Evolutionary conservation across 2,888 invertebrate genomes (phyloP).

Genomic region (Tiphia femorata): DNA sequence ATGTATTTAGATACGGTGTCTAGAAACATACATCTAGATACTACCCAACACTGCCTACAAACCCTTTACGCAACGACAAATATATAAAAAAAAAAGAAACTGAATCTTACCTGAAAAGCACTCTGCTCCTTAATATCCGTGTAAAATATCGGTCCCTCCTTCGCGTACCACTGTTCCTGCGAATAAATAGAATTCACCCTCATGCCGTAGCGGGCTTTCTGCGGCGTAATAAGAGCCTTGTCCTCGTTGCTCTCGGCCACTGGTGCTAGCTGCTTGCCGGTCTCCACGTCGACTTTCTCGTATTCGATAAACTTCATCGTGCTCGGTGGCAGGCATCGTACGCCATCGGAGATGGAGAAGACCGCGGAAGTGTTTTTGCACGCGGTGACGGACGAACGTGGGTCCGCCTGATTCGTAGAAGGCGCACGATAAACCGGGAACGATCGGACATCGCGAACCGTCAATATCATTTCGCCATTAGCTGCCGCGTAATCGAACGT

Average conservation of each 20-base stretch:
- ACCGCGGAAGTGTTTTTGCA: slow-evolving; percentile 19
- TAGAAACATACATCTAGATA: no score
- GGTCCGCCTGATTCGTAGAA: slow-evolving; percentile 15
- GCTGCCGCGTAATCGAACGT: no score
- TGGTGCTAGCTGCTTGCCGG: no score
- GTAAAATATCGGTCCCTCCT: slow-evolving; percentile 57
- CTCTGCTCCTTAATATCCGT: slow-evolving; percentile 57
- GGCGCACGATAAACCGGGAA: slow-evolving; percentile 35
- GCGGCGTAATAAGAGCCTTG: slow-evolving; percentile 49
- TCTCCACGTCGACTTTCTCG: slow-evolving; percentile 44
- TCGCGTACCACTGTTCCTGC: slow-evolving; percentile 61
- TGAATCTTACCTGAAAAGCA: slow-evolving; percentile 62
- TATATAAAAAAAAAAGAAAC: background rate
- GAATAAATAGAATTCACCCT: slow-evolving; percentile 66
- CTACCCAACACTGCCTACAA: no score
- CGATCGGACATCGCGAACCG: slow-evolving; percentile 6
- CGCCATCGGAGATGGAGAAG: slow-evolving; percentile 47
- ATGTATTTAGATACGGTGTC: no score
- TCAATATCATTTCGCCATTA: slow-evolving; percentile 11
- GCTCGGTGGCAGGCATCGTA: slow-evolving; percentile 12
- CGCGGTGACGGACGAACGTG: slow-evolving; percentile 15
- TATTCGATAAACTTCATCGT: slow-evolving; percentile 38
- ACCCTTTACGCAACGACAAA: no score
- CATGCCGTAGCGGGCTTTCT: slow-evolving; percentile 54
- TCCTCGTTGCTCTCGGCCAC: no score